These are phyloP conservation scores for Deroplatys truncata DNA, from an alignment of 2,888 invertebrate genomes.

Conservation along the genomic window DNA sequence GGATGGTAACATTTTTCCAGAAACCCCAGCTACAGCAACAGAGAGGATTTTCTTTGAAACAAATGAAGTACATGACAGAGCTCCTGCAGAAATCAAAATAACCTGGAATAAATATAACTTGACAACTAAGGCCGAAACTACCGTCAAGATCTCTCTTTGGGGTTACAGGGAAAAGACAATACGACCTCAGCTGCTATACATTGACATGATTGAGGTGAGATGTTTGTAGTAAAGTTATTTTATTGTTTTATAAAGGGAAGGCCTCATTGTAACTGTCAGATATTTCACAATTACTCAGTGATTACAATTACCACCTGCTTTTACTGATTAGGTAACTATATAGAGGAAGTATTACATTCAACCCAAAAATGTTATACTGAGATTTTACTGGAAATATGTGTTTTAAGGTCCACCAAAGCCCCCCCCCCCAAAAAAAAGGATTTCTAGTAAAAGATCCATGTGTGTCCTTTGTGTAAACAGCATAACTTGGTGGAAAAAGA, in stretches of 20 bases:
- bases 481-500: too few relatives aligned
- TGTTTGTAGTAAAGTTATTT: constrained; percentile 21
- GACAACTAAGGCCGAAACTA: constrained; percentile 71
- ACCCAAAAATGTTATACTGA: too few relatives aligned
- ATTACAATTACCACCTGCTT: too few relatives aligned
- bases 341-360: too few relatives aligned
- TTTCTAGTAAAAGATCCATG: too few relatives aligned
- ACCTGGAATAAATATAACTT: constrained; percentile 84
- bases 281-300: too few relatives aligned
- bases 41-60: constrained; percentile 78
- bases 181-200: constrained; percentile 73
- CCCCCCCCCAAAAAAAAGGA: too few relatives aligned
- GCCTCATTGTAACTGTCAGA: neutral
- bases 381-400: too few relatives aligned
- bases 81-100: constrained; percentile 70
- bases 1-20: constrained; percentile 45
- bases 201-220: constrained; percentile 66
- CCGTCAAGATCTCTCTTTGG: constrained; percentile 79
- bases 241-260: constrained; percentile 34
- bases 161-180: constrained; percentile 87
- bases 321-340: too few relatives aligned
- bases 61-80: constrained; percentile 65
- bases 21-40: constrained; percentile 83
- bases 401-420: too few relatives aligned
- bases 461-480: too few relatives aligned